Conservation (phyloP, 2,888 invertebrate species). For the Boloria selene region DNA sequence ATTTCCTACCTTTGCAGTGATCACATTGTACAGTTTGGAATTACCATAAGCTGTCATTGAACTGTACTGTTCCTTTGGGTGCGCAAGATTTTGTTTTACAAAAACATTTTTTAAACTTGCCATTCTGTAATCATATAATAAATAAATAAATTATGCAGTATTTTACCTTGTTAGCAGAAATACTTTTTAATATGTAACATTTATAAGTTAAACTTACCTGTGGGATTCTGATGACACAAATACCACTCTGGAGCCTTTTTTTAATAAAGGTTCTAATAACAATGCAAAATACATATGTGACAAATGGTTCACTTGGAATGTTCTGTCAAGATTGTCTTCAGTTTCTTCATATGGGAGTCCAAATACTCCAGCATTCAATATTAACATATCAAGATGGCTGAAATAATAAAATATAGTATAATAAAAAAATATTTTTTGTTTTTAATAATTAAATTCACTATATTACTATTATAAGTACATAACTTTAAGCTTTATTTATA, state of each 20-base stretch:
- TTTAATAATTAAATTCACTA: no score
- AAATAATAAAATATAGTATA: slow-evolving; percentile 50
- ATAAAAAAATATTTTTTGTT: not conserved
- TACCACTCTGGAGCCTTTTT: slow-evolving; percentile 87
- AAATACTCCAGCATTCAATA: slow-evolving; percentile 92
- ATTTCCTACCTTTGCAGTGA: slow-evolving; percentile 89
- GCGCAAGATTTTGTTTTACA: slow-evolving; percentile 85
- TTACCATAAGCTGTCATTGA: slow-evolving; percentile 95
- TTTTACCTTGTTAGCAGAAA: no score
- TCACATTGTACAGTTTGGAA: slow-evolving; percentile 93
- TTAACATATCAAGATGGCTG: slow-evolving; percentile 87
- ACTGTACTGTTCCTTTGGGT: slow-evolving; percentile 87
- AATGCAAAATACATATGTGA: slow-evolving; percentile 91
- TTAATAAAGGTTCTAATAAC: slow-evolving; percentile 86
- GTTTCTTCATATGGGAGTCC: slow-evolving; percentile 88
- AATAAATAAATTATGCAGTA: not conserved
- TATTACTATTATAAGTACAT: no score
- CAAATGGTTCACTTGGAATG: slow-evolving; percentile 94
- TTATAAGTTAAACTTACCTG: slow-evolving; percentile 75
- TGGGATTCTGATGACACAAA: slow-evolving; percentile 95
- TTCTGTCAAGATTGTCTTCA: slow-evolving; percentile 88
- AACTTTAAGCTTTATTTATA: no score
- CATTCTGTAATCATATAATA: slow-evolving; percentile 55
- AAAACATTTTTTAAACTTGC: slow-evolving; percentile 79
- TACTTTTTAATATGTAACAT: not conserved